Percentiles rank a stretch among this genome's conserved stretches.
These are phyloP conservation scores for Drosophila nigrodunni DNA, from an alignment of 1,140 invertebrate genomes.

Conservation along the genomic window DNA sequence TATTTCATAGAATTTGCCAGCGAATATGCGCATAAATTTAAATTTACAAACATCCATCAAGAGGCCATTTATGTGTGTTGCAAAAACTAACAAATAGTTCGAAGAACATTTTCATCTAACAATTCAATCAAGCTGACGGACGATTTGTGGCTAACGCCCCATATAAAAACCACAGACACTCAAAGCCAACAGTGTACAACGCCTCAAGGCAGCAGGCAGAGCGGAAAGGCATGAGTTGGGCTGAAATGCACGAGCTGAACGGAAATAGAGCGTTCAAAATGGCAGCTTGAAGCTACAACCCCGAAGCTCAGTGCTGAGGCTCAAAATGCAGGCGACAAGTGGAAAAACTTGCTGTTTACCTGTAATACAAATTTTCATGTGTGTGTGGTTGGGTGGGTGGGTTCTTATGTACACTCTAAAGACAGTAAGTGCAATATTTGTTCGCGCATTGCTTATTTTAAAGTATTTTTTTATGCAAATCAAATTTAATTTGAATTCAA, in stretches of 20 bases:
- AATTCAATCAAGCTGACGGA: conserved; percentile 73
- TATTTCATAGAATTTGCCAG: neutral
- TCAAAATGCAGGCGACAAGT: conserved; percentile 49
- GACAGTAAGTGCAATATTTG: too few relatives aligned
- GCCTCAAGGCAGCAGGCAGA: conserved; percentile 52
- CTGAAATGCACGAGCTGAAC: conserved; percentile 64
- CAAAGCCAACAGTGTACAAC: neutral
- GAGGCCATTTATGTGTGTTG: conserved; percentile 51
- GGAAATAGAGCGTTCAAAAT: conserved; percentile 65
- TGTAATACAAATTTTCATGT: conserved; percentile 26
- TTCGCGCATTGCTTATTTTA: too few relatives aligned
- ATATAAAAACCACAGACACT: conserved; percentile 29
- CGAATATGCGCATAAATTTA: conserved; percentile 63
- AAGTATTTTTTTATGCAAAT: too few relatives aligned
- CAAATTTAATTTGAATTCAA: too few relatives aligned
- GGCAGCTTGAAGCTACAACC: conserved; percentile 6
- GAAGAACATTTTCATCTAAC: conserved; percentile 49
- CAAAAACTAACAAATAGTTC: neutral
- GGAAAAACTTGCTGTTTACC: conserved; percentile 59
- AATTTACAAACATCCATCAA: conserved; percentile 59
- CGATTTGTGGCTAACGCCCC: conserved; percentile 67
- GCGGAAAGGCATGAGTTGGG: conserved; percentile 60
- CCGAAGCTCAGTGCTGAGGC: neutral
- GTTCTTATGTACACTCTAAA: too few relatives aligned
- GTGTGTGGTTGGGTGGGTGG: neutral